Percentiles rank a stretch among this genome's conserved stretches.
phyloP scores from a whole-genome alignment of 2,888 invertebrate genomes.

The Camponotus fellah region DNA sequence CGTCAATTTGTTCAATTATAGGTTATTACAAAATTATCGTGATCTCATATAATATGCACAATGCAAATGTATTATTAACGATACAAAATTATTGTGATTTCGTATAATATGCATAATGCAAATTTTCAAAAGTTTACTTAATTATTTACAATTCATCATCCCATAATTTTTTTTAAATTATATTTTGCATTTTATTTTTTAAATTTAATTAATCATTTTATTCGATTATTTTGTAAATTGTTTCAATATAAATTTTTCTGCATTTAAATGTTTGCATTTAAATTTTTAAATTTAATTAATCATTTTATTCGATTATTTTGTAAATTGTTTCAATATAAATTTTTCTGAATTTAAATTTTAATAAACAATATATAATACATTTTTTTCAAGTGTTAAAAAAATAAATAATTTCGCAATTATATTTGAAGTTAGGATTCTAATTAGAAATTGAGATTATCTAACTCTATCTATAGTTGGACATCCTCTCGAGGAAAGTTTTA shows the following conservation, averaged over 20 bases:
- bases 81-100: background rate
- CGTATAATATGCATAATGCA: background rate
- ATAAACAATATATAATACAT: background rate
- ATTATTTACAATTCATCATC: background rate
- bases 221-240: background rate
- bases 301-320: background rate
- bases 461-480: background rate
- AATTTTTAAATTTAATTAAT: slow-evolving; percentile 5
- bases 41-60: background rate
- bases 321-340: background rate
- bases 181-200: background rate
- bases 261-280: background rate
- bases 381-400: background rate
- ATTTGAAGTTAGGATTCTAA: background rate
- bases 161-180: background rate
- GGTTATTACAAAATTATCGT: background rate
- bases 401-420: background rate
- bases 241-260: background rate
- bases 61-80: background rate
- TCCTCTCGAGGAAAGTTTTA: too few relatives aligned
- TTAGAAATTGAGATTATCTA: background rate
- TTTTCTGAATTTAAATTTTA: background rate
- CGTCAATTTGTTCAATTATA: background rate
- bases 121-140: background rate
- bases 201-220: slow-evolving; percentile 11